Evolutionary conservation across 2,113 vertebrate species (phyloP), one percentile per base, ranked within the genome.

Genomic region (Paratilapia polleni): DNA sequence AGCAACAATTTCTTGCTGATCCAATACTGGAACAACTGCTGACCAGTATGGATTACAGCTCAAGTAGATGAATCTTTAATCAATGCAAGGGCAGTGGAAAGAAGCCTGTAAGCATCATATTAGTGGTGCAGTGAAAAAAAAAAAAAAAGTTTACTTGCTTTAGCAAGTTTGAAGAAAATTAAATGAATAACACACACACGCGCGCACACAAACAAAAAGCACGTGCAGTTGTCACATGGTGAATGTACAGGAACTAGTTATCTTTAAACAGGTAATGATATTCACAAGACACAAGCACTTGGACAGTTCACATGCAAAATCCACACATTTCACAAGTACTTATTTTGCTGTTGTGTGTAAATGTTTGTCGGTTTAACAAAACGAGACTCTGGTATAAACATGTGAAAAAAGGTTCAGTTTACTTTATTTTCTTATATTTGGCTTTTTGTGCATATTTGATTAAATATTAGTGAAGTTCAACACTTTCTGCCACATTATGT

Each of bases 1-100:
- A 63, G 82, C 78, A 81, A 75, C 49, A 47, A 64, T 61, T 83
- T 79, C 41, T 59, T 84, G 78, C 60, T 73, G 80, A 74, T 89
- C 59, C 56, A 77, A 64, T 49, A 68, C 63, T 15, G 22, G 17
- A 73, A 49, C 14, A 38, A 19, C 34, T 75, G 68, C 43, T 87
- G 47, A 70, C 17, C 15, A 34, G 12, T 19, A 36, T 52, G 43
- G 82, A 84, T 34, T 5, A 36, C 36, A 58, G 56, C 24, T 15
- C 5, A 43, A 79, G 19, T 59, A 52, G 59, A 86, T 36, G 34
- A 86, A 61, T 19, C 19, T 83, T 63, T 28, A 28, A 43, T 38
- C 4, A 70, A 38, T 76, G 64, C 34, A 81, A 57, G 15, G 26
- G 79, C n/a, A 77, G 49, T 6, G 5, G 73, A 70, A 47, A 77